Base-by-base conservation (phyloP, 1,140 invertebrate genomes). In the Drosophila subpulchrella region DNA sequence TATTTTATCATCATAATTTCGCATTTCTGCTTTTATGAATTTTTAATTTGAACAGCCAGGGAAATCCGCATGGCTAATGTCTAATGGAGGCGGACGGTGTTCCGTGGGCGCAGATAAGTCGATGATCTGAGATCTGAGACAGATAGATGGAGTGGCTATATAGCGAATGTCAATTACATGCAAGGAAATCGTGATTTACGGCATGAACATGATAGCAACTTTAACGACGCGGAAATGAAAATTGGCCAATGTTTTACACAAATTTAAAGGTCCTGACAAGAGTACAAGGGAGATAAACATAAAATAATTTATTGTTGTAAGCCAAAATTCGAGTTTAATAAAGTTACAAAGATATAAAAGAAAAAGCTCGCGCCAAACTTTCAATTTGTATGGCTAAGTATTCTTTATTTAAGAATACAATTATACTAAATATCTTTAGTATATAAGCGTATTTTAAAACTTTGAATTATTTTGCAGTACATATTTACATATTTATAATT, bases 1-100 rank as follows among this genome's bases (percentile, higher is more conserved):
- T 91, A 79, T 88, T 89, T 80, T 89, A 84, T 90, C 88, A 90
- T 84, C 88, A 86, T 89, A 90, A 91, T 88, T 90, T 79, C 88
- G 75, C 72, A 88, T 83, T 90, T 90, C 74, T 81, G 84, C 88
- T 88, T 83, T 90, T 90, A 91, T 90, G 82, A 90, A 90, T 90
- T 91, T 90, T 81, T 88, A 88, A 90, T 90, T 91, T 83, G 63
- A 78, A 77, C 68, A 85, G 50, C 65, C 73, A 30, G 44, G 60
- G 51, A 67, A 59, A 68, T 71, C 41, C 65, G 56, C 51, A 47
- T 62, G 53, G 55, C 51, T 59, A 56, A 61, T 51, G 53, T 44
- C 36, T 32, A 39, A 51, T 51, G 55, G 55, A 24, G n/a, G 53
- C 32, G 17, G 41, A 6, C 12, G 8, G 42, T 17, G 8, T 24